A percentile compares a stretch with the other conserved stretches of the same genome.
Evolutionary conservation across 2,888 invertebrate species (phyloP).

Genomic region (Sarcophaga subvicina): DNA sequence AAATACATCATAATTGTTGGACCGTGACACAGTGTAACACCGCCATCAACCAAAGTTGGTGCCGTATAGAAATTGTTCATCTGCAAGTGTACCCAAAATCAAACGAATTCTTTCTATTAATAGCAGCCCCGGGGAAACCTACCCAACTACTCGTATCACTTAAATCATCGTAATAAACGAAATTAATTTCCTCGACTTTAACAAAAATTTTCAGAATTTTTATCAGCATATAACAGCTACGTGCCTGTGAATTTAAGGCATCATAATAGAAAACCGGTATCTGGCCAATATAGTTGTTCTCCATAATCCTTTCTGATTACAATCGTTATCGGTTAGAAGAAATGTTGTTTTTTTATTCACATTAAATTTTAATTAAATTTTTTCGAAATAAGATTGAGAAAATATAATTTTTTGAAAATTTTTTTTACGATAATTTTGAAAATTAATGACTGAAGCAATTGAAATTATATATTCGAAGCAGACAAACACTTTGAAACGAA

Average conservation of each 20-base stretch:
- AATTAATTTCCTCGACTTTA: conserved; percentile 77
- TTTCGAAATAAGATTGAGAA: too few relatives aligned
- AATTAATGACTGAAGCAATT: neutral
- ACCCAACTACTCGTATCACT: conserved; percentile 77
- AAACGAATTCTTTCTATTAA: too few relatives aligned
- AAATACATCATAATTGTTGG: conserved; percentile 82
- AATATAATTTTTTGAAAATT: too few relatives aligned
- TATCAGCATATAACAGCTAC: conserved; percentile 81
- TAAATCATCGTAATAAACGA: conserved; percentile 80
- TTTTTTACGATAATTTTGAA: neutral
- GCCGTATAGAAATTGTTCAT: conserved; percentile 80
- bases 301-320: neutral
- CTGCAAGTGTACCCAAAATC: conserved; percentile 66
- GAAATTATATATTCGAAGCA: too few relatives aligned
- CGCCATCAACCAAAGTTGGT: conserved; percentile 79
- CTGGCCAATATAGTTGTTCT: too few relatives aligned
- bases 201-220: conserved; percentile 80
- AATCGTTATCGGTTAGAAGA: too few relatives aligned
- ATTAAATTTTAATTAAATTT: too few relatives aligned
- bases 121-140: neutral
- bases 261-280: conserved; percentile 76
- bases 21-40: conserved; percentile 80
- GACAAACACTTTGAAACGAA: too few relatives aligned
- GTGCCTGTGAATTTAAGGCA: conserved; percentile 81
- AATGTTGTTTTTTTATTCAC: too few relatives aligned